A percentile compares a stretch with the other conserved stretches of the same genome.
These are phyloP conservation scores for Epinotia demarniana DNA, from an alignment of 2,888 invertebrate genomes.

Conservation along the genomic window DNA sequence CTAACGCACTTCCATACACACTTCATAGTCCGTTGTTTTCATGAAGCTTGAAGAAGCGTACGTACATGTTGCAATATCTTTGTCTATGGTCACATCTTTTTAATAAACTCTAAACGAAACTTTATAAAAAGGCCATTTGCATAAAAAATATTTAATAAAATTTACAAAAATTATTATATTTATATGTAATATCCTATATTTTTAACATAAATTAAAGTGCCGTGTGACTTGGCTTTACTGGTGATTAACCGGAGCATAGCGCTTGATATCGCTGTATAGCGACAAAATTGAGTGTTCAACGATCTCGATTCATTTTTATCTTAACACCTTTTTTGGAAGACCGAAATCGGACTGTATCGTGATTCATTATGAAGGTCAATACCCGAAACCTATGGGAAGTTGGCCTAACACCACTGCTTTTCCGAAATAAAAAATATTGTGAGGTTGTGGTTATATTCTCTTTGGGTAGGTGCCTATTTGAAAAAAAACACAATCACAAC, in stretches of 20 bases:
- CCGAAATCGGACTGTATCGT: no score
- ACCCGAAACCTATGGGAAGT: neutral
- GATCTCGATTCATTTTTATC: neutral
- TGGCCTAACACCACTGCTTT: neutral
- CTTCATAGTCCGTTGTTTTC: conserved; percentile 81
- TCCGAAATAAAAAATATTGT: neutral
- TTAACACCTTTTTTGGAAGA: neutral
- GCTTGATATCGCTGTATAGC: conserved; percentile 6
- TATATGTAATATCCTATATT: neutral
- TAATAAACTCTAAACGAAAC: neutral
- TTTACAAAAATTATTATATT: neutral
- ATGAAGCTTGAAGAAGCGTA: conserved; percentile 81
- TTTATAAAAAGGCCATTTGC: neutral
- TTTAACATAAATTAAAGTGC: neutral
- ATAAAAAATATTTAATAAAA: neutral
- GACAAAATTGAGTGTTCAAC: conserved; percentile 5
- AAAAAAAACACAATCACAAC: conserved; percentile 3
- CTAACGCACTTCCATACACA: conserved; percentile 86
- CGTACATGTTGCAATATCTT: conserved; percentile 62
- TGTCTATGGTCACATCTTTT: conserved; percentile 47
- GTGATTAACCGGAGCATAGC: neutral
- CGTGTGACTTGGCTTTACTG: conserved; percentile 36
- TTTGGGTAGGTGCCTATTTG: conserved; percentile 9
- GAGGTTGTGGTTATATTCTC: no score
- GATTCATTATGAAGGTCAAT: neutral